Conservation (phyloP, 2,113 vertebrate genomes). For the Cebus imitator region DNA sequence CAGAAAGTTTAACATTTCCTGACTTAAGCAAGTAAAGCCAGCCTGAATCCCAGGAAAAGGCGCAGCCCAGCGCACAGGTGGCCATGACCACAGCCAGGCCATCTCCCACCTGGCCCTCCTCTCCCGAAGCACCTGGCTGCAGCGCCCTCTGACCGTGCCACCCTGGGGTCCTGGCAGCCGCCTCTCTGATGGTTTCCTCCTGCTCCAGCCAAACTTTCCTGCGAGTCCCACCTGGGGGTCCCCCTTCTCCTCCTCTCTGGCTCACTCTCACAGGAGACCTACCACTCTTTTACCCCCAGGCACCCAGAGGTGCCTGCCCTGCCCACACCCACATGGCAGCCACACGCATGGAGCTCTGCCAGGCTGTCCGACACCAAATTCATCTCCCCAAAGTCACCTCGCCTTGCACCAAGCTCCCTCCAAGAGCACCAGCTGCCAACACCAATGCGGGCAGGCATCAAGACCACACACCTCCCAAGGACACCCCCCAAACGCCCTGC, state of each 20-base stretch:
- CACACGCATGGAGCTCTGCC: neutral
- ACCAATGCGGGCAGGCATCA: neutral
- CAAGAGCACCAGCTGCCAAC: neutral
- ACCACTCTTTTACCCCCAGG: neutral
- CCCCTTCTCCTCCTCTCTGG: neutral
- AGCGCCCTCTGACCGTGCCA: neutral
- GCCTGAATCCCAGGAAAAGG: neutral
- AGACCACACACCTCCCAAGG: rapidly evolving
- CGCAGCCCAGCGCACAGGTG: rapidly evolving
- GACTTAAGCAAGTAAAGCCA: neutral
- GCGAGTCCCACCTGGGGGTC: neutral
- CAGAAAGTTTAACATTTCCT: neutral
- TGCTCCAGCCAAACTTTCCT: neutral
- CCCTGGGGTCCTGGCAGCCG: neutral
- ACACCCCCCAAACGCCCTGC: too few relatives aligned
- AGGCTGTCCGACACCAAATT: neutral
- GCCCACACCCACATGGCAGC: neutral
- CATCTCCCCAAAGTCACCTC: neutral
- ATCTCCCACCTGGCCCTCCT: neutral
- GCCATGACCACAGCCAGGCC: neutral
- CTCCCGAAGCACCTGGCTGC: neutral
- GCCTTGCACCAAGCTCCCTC: neutral
- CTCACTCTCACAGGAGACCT: neutral
- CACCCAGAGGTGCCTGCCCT: neutral
- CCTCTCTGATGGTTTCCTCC: neutral